phyloP scores from a whole-genome alignment of 2,888 invertebrate species.

The Homarus gammarus region DNA sequence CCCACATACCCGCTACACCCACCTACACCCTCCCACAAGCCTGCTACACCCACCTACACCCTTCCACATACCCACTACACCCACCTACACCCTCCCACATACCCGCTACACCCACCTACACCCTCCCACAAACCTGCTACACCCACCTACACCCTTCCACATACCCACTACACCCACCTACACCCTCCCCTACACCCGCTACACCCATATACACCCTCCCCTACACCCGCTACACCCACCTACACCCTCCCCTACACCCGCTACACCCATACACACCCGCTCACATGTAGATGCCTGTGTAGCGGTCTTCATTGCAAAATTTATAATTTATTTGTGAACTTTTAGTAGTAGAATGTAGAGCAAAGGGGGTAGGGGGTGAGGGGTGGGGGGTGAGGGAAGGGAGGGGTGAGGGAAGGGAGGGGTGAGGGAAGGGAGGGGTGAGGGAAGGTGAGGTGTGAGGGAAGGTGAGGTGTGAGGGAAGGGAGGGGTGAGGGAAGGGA shows the following conservation, averaged over 20 bases:
- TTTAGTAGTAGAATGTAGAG: background rate
- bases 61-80: no score
- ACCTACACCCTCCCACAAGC: no score
- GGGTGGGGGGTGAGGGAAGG: background rate
- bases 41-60: no score
- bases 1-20: no score
- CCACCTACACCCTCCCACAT: no score
- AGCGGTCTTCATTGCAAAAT: slow-evolving; percentile 17
- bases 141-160: background rate
- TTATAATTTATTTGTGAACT: slow-evolving; percentile 31
- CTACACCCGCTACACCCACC: background rate
- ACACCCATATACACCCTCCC: background rate
- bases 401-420: no score
- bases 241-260: background rate
- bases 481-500: no score
- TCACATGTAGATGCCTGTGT: slow-evolving; percentile 14
- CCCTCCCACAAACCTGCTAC: background rate
- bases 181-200: background rate
- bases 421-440: no score
- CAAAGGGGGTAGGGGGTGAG: background rate
- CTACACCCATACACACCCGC: background rate
- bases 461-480: no score
- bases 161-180: background rate
- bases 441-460: no score
- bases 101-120: background rate